Evolutionary conservation across 2,113 vertebrate genomes (phyloP), one percentile per base, ranked within the genome.

Genomic region (Cyanoderma ruficeps): DNA sequence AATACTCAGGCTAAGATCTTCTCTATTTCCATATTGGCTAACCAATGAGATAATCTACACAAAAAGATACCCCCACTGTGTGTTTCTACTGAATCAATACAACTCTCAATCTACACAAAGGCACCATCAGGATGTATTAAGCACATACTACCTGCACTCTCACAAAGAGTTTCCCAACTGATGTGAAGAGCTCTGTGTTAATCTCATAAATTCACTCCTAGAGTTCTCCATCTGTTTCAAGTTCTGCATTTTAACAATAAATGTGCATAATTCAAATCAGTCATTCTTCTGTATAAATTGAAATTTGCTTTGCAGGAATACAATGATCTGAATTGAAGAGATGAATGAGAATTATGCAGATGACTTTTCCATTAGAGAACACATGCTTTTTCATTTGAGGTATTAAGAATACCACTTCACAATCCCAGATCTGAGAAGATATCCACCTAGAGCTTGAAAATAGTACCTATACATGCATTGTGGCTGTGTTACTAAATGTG

Each of bases 31-130:
- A 24, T 23, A 39, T 9, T 83, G 69, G 64, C 50, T 78, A 89
- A 81, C 76, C 93, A 95, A 86, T 95, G 93, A 96, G 87, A 81
- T 92, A 94, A 97, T 96, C 91, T 96, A 78, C 91, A 93, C 97
- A 97, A 97, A 93, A 97, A 87, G 77, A 83, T 47, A 53, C 30
- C 7, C 75, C 79, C 83, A 81, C 69, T 93, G 72, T 97, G 91
- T 71, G 53, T 87, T 97, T 96, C 87, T 90, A 28, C 72, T 90
- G 92, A 97, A 91, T 92, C 97, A 94, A 71, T 94, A 88, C 46
- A 78, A 77, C 65, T 95, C 59, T 94, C 37, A 82, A 35, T 53
- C 67, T 80, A 78, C 53, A 95, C 72, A 94, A 96, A 96, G 92
- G 46, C 46, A 86, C 37, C 27, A 60, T 49, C 76, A 90, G 72